A percentile compares a stretch with the other conserved stretches of the same genome.
Conservation (phyloP, 1,140 invertebrate genomes). For the Zaprionus davidi region DNA sequence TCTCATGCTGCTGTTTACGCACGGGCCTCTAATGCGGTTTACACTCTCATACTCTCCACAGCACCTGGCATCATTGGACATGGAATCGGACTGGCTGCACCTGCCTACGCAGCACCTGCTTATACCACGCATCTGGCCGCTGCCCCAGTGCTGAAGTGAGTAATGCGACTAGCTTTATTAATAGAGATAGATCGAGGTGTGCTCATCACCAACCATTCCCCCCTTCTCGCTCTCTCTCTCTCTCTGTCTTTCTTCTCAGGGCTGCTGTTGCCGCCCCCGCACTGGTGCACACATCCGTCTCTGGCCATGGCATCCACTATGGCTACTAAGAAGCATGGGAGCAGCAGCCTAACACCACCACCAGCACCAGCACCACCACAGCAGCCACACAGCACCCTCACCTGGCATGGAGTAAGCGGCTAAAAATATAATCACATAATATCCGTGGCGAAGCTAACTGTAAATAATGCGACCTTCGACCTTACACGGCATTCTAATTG, state of each 20-base stretch:
- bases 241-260: conserved; percentile 35
- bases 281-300: conserved; percentile 84
- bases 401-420: conserved; percentile 32
- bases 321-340: conserved; percentile 78
- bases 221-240: neutral
- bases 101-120: conserved; percentile 68
- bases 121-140: conserved; percentile 75
- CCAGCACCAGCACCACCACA: neutral
- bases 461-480: conserved; percentile 48
- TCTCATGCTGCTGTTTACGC: conserved; percentile 16
- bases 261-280: conserved; percentile 79
- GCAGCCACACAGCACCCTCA: conserved; percentile 10
- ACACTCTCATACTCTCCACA: conserved; percentile 17
- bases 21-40: conserved; percentile 33
- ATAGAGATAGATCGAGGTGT: conserved; percentile 40
- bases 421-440: conserved; percentile 58
- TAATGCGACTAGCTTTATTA: conserved; percentile 56
- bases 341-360: neutral
- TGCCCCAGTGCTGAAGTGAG: conserved; percentile 76
- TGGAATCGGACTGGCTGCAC: conserved; percentile 67
- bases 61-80: conserved; percentile 73
- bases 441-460: conserved; percentile 45
- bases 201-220: neutral
- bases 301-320: conserved; percentile 85
- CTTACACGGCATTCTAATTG: conserved; percentile 27